A percentile compares a stretch with the other conserved stretches of the same genome.
Evolutionary conservation across 2,113 vertebrate genomes (phyloP).

Genomic region (Phalacrocorax aristotelis): DNA sequence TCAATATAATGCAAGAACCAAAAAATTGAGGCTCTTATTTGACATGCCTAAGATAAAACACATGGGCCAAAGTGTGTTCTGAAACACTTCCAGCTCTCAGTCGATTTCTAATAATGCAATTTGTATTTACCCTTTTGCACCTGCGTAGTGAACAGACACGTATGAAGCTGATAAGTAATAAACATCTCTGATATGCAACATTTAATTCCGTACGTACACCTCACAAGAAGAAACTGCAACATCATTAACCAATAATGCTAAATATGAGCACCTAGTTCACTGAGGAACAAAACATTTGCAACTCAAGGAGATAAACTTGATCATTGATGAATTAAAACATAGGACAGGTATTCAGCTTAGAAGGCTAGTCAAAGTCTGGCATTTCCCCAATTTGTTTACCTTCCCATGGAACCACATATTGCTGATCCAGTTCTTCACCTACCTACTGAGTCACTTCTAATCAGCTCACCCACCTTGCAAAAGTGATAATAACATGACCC

Average conservation of each 20-base stretch:
- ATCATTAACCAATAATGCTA: not conserved
- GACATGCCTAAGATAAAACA: not conserved
- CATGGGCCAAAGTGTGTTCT: not conserved
- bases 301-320: fast-evolving
- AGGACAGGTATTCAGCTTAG: no score
- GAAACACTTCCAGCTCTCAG: not conserved
- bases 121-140: not conserved
- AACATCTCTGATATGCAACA: not conserved
- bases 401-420: not conserved
- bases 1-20: not conserved
- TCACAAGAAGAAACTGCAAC: not conserved
- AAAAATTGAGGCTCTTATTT: not conserved
- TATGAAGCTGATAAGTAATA: not conserved
- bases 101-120: not conserved
- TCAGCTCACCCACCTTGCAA: not conserved
- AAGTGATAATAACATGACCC: not conserved
- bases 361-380: no score
- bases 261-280: not conserved
- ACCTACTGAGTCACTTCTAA: not conserved
- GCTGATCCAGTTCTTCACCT: not conserved
- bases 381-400: not conserved
- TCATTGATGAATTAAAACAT: not conserved
- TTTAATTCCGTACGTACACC: not conserved
- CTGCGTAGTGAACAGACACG: not conserved
- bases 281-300: not conserved